Base-by-base conservation (phyloP, 2,797 vertebrate species). In the Neoniphon sammara region DNA sequence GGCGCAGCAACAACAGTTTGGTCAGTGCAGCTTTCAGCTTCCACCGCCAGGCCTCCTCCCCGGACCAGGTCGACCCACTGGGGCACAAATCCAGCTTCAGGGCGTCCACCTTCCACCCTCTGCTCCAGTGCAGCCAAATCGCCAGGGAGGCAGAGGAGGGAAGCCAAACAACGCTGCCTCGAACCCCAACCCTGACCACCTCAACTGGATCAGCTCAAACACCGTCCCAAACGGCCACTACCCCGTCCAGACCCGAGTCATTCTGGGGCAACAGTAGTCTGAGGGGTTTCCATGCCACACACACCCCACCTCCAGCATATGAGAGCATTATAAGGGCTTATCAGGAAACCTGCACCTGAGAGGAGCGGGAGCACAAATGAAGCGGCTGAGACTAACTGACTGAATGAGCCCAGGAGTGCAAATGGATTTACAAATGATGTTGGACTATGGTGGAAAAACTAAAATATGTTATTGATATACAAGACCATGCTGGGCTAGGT, bases 41-140 rank as follows among this genome's bases (percentile, higher is more conserved):
- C 88, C 97, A 99, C 85, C 93, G 96, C 0, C 98, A 98, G 83
- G 92, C 94, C 0, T 93, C 93, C 56, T 96, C 96, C 52, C 83
- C 95, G 50, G 97, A 99, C 57, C 95, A 94, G 66, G 89, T 94
- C 1, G 96, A 97, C 70, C 95, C 94, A 3, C 93, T 96, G 52
- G 96, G 95, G 12, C 95, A 96, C 70, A 98, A 99, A 88, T 93
- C 96, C 55, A 98, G 96, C 86, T 99, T 99, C 90, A 92, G 96
- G 1, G 97, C 96, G 0, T 99, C 97, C 4, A 99, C 97, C 12
- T 99, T 99, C 90, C 97, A 99, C 77, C 98, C 97, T 0, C 96
- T 99, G 6, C 89, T 98, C 61, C 97, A 98, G 74, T 95, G 95
- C 50, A 97, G 96, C 71, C 96, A 97, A 10, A 95, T 97, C 1